Evolutionary conservation across 2,888 invertebrate species (phyloP).

Genomic region (Iphiclides podalirius): DNA sequence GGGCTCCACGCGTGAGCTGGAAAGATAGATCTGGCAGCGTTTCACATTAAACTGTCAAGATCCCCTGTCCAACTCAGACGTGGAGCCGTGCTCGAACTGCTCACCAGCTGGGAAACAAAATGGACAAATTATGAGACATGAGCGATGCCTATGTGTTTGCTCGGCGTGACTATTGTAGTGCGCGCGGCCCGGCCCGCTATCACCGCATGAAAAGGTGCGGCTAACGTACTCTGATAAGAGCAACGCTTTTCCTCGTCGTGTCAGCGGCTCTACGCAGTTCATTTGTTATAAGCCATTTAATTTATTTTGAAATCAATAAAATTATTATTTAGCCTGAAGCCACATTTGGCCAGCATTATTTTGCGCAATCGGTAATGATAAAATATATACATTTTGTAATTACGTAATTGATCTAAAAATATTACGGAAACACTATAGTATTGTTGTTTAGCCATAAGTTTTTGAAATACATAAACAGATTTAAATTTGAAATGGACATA

Average conservation of each 20-base stretch:
- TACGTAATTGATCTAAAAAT: conserved; percentile 52
- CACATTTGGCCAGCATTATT: too few species aligned
- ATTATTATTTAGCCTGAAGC: neutral
- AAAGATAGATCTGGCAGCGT: conserved; percentile 81
- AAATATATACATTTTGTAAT: too few species aligned
- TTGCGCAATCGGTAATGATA: too few species aligned
- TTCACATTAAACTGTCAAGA: conserved; percentile 72
- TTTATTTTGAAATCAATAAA: neutral
- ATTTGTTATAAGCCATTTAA: conserved; percentile 22
- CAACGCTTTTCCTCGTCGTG: conserved; percentile 70
- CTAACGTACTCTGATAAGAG: conserved; percentile 75
- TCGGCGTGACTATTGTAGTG: conserved; percentile 60
- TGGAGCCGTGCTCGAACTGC: conserved; percentile 45
- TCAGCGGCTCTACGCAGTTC: conserved; percentile 53
- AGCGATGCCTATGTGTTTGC: conserved; percentile 44
- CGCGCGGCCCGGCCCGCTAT: conserved; percentile 62
- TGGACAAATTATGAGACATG: conserved; percentile 35
- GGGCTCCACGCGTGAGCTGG: conserved; percentile 76
- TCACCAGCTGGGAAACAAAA: conserved; percentile 49
- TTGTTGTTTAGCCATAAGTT: too few species aligned
- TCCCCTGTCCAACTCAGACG: conserved; percentile 80
- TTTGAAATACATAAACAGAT: too few species aligned
- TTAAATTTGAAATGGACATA: too few species aligned
- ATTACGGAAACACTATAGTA: neutral
- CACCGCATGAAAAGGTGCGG: conserved; percentile 74